Evolutionary conservation across 2,888 invertebrate genomes (phyloP).

Genomic region (Smittia aterrima): DNA sequence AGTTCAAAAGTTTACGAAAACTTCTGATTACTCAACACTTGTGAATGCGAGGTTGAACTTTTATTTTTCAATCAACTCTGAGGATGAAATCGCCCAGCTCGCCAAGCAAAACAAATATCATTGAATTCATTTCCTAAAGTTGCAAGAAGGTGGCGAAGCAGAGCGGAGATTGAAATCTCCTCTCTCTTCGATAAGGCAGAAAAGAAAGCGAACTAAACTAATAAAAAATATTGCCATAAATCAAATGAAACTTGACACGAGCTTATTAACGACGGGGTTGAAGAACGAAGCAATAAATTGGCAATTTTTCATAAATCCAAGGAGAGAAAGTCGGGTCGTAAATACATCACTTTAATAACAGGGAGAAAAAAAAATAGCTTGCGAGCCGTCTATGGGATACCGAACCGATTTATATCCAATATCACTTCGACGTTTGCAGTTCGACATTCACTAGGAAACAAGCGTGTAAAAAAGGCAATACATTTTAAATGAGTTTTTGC

Average conservation of each 20-base stretch:
- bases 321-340: not conserved
- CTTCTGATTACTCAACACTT: not conserved
- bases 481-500: conserved; percentile 5
- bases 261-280: conserved; percentile 25
- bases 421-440: not conserved
- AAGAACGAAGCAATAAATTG: conserved; percentile 32
- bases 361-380: not conserved
- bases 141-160: too few species aligned
- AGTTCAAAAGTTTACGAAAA: not conserved
- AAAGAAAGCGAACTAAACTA: not conserved
- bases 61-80: not conserved
- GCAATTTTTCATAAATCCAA: conserved; percentile 39
- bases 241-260: conserved; percentile 38
- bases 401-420: not conserved
- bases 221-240: conserved; percentile 33
- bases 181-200: too few species aligned
- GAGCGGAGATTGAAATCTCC: too few species aligned
- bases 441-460: not conserved
- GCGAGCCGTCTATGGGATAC: conserved; percentile 1
- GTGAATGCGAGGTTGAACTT: not conserved
- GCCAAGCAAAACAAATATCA: too few species aligned
- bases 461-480: conserved; percentile 4
- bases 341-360: conserved; percentile 21
- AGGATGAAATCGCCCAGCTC: not conserved
- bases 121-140: too few species aligned